These are phyloP conservation scores for Dryocosmus kuriphilus DNA, from an alignment of 2,888 invertebrate species.

Conservation along the genomic window DNA sequence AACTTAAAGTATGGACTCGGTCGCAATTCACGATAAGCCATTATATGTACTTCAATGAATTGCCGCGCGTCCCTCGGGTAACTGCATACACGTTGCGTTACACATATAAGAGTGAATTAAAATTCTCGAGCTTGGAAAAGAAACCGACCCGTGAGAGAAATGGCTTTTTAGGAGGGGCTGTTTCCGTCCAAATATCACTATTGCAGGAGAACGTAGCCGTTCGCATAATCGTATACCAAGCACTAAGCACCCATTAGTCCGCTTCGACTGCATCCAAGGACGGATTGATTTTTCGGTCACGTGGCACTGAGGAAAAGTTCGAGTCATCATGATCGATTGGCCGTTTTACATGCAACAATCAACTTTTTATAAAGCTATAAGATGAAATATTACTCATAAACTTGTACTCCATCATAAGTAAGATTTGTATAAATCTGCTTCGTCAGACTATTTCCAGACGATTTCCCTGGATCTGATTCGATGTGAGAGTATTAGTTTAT, in stretches of 20 bases:
- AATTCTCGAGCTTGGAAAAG: constrained; percentile 27
- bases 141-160: constrained; percentile 32
- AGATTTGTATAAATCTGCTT: not conserved
- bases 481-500: constrained; percentile 3
- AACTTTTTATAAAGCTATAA: not conserved
- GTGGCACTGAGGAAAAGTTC: not conserved
- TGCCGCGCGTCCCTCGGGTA: not conserved
- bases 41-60: constrained; percentile 15
- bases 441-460: not conserved
- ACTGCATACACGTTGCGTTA: constrained; percentile 6
- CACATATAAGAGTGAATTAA: constrained; percentile 19
- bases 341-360: not conserved
- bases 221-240: constrained; percentile 16
- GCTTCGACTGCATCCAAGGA: constrained; percentile 21
- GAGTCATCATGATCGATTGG: not conserved
- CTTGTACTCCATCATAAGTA: not conserved
- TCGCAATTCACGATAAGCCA: constrained; percentile 26
- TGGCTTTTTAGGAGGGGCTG: constrained; percentile 15
- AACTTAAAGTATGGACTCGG: constrained; percentile 6
- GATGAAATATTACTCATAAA: not conserved
- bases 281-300: constrained; percentile 6
- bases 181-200: constrained; percentile 18
- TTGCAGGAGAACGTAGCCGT: constrained; percentile 15
- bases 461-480: not conserved
- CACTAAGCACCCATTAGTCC: constrained; percentile 11